A percentile compares a stretch with the other conserved stretches of the same genome.
phyloP scores from a whole-genome alignment of 2,797 vertebrate genomes.

The Neoniphon sammara region DNA sequence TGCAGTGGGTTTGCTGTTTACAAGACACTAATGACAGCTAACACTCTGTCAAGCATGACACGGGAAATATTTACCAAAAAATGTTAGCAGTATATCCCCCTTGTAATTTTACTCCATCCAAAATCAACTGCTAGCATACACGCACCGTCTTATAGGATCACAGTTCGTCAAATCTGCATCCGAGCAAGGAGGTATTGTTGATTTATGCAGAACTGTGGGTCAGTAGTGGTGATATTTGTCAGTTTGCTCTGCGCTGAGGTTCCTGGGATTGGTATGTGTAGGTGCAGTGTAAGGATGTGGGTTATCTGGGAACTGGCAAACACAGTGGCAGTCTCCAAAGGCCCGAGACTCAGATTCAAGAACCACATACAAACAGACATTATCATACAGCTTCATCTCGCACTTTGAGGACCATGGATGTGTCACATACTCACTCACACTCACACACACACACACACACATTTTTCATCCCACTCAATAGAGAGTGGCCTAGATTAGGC shows the following conservation, averaged over 20 bases:
- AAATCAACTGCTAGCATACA: slow-evolving; percentile 23
- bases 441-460: slow-evolving; percentile 66
- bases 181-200: slow-evolving; percentile 43
- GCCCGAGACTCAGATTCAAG: slow-evolving; percentile 64
- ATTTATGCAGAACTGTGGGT: slow-evolving; percentile 58
- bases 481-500: slow-evolving; percentile 79
- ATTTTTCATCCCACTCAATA: slow-evolving; percentile 78
- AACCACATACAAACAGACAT: slow-evolving; percentile 69
- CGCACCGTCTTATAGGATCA: slow-evolving; percentile 11
- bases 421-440: slow-evolving; percentile 35
- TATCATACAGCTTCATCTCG: slow-evolving; percentile 76
- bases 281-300: slow-evolving; percentile 72
- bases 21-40: background rate
- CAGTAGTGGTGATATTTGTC: slow-evolving; percentile 58
- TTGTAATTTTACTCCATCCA: slow-evolving; percentile 1
- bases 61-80: slow-evolving; percentile 7
- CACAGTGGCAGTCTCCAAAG: slow-evolving; percentile 65
- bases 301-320: slow-evolving; percentile 75
- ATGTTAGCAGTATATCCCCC: background rate
- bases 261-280: slow-evolving; percentile 61
- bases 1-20: background rate
- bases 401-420: slow-evolving; percentile 50
- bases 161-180: slow-evolving; percentile 42
- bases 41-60: background rate
- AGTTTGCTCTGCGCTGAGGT: slow-evolving; percentile 52